Conservation (phyloP, 2,113 vertebrate genomes). For the Australoheros scitulus region DNA sequence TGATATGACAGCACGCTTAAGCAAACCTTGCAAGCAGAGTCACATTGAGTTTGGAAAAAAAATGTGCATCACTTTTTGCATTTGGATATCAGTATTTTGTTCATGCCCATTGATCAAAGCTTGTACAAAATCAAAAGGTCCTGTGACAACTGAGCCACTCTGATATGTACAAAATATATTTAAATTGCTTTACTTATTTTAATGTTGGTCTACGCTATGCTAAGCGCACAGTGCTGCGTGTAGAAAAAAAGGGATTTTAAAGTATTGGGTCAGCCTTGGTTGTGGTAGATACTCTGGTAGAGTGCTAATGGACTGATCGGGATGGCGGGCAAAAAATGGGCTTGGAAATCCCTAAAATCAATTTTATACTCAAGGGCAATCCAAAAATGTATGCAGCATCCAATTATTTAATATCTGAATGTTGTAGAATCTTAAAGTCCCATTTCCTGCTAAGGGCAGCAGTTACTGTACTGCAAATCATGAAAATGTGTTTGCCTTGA, state of each 20-base stretch:
- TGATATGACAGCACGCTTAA: conserved; percentile 15
- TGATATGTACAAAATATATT: neutral
- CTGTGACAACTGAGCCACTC: neutral
- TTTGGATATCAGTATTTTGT: neutral
- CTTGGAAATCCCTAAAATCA: conserved; percentile 10
- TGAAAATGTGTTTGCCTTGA: conserved; percentile 55
- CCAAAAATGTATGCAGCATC: conserved; percentile 6
- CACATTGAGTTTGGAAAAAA: neutral
- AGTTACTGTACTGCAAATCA: conserved; percentile 54
- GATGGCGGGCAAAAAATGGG: neutral
- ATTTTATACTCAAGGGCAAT: conserved; percentile 24
- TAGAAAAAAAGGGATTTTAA: neutral
- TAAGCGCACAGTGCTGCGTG: neutral
- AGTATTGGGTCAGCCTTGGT: neutral
- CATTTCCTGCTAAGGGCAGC: conserved; percentile 59
- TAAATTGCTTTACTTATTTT: neutral
- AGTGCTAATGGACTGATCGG: neutral
- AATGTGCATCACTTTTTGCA: neutral
- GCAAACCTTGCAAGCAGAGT: neutral
- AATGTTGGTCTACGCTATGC: neutral
- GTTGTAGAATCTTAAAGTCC: conserved; percentile 41
- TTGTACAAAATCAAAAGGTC: neutral
- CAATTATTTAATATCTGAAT: conserved; percentile 40
- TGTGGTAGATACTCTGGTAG: conserved; percentile 8
- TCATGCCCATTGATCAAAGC: neutral